Base-by-base conservation (phyloP, 2,888 invertebrate species). In the Papilio gigon region DNA sequence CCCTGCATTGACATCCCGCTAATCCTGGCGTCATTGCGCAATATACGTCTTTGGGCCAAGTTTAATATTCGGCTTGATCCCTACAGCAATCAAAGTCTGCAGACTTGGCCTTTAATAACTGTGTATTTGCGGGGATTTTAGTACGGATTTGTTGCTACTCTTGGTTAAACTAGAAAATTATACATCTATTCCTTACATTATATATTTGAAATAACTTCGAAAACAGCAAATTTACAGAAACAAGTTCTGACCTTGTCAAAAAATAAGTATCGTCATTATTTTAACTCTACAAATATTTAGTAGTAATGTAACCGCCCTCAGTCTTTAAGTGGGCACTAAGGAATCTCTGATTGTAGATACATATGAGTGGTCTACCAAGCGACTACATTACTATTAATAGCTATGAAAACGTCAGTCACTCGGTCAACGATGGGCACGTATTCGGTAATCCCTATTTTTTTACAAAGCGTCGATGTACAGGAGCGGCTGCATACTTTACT, bases 11-110 rank as follows among this genome's bases (percentile, higher is more conserved):
- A 85, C 84, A 83, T 71, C 73, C 77, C 71, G 79, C 77, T 86
- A 86, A 88, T 88, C 88, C 85, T 37, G 66, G 75, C 77, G 78
- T 78, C 79, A 72, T 78, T 71, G 72, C 77, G 87, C 85, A 87
- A 88, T 90, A 84, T 81, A 85, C 86, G 84, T 89, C 89, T 88
- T 88, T 84, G 76, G 78, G 72, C 77, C 77, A 78, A 86, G 84
- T 88, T 88, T 89, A 88, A 89, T 89, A 89, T 89, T 89, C 85
- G 84, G 84, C 71, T 78, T 84, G 77, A 81, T 81, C 83, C 80
- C 47, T 61, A 53, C 60, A 68, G 67, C 73, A 74, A 73, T 77
- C 77, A 80, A 81, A 75, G 69, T 72, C 72, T 73, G 77, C 78
- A 80, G 81, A 80, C 81, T 78, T 74, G 67, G 74, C 75, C 73